These are phyloP conservation scores for Timandra comae DNA, from an alignment of 2,888 invertebrate species.

Conservation along the genomic window DNA sequence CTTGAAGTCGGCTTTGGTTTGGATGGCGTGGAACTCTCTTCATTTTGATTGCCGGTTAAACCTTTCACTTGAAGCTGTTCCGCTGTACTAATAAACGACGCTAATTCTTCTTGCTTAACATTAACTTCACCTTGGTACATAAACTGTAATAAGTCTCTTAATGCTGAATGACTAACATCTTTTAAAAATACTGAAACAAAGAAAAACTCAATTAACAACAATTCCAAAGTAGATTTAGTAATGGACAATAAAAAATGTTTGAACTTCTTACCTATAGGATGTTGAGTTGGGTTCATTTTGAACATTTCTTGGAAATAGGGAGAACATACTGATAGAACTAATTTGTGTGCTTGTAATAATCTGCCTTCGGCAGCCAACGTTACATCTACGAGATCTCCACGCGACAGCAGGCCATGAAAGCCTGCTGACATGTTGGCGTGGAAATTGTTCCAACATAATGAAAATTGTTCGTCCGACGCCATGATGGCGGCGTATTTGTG, in stretches of 20 bases:
- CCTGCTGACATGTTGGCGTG: conserved; percentile 84
- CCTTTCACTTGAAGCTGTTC: conserved; percentile 84
- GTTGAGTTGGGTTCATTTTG: conserved; percentile 82
- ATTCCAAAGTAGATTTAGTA: too few species aligned
- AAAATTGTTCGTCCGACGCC: conserved; percentile 85
- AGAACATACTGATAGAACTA: conserved; percentile 84
- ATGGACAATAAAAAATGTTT: too few species aligned
- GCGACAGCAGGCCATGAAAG: conserved; percentile 82
- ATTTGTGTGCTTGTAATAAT: conserved; percentile 82
- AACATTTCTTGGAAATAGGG: conserved; percentile 85
- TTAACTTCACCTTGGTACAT: conserved; percentile 85
- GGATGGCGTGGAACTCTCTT: conserved; percentile 76
- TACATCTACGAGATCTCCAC: conserved; percentile 82
- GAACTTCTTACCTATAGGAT: conserved; percentile 79
- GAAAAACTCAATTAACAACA: conserved; percentile 10
- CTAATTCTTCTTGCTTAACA: conserved; percentile 83
- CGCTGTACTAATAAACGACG: conserved; percentile 83
- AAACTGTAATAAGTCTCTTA: conserved; percentile 83
- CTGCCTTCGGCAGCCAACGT: conserved; percentile 83
- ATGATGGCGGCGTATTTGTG: conserved; percentile 73
- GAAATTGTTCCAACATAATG: conserved; percentile 86
- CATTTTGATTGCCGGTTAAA: conserved; percentile 80
- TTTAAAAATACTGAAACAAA: conserved; percentile 80
- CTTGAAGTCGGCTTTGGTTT: conserved; percentile 76
- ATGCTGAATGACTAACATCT: conserved; percentile 82